A percentile compares a stretch with the other conserved stretches of the same genome.
Evolutionary conservation across 2,888 invertebrate genomes (phyloP).

Genomic region (Melanostoma scalare): DNA sequence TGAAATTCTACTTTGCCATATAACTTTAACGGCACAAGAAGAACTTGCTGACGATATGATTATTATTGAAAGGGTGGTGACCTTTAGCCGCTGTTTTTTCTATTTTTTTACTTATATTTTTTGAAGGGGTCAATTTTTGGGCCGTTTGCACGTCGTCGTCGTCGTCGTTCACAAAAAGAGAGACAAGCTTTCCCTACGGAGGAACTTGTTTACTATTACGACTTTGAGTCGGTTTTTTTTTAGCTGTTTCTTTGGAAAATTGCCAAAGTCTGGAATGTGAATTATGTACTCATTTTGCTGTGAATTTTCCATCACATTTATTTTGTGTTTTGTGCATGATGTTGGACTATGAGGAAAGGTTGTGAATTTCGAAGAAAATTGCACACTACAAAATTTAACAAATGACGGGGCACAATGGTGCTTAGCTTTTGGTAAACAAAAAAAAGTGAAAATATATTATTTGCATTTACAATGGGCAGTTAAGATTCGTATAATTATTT

Average conservation of each 20-base stretch:
- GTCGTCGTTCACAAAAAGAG: slow-evolving; percentile 19
- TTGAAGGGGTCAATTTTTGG: slow-evolving; percentile 65
- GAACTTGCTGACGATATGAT: slow-evolving; percentile 69
- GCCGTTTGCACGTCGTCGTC: slow-evolving; percentile 60
- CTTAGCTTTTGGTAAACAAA: slow-evolving; percentile 12
- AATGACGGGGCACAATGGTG: slow-evolving; percentile 24
- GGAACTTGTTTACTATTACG: slow-evolving; percentile 67
- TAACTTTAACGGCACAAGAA: slow-evolving; percentile 4
- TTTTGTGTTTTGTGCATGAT: slow-evolving; percentile 51
- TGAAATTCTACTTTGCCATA: slow-evolving; percentile 15
- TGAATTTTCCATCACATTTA: slow-evolving; percentile 72
- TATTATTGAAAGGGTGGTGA: slow-evolving; percentile 72
- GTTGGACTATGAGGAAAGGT: slow-evolving; percentile 5
- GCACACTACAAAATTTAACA: slow-evolving; percentile 44
- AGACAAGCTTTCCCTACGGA: slow-evolving; percentile 26
- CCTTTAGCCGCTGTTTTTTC: slow-evolving; percentile 58
- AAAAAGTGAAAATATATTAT: slow-evolving; percentile 45
- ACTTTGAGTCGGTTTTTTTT: slow-evolving; percentile 42
- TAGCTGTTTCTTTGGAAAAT: slow-evolving; percentile 44
- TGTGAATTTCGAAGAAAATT: slow-evolving; percentile 42
- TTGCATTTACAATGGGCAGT: slow-evolving; percentile 56
- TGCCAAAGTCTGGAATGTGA: slow-evolving; percentile 73
- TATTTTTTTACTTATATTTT: background rate
- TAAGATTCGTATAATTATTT: slow-evolving; percentile 59
- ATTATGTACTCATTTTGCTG: slow-evolving; percentile 72